These are phyloP conservation scores for Pimpla rufipes DNA, from an alignment of 2,888 invertebrate genomes.

Conservation along the genomic window DNA sequence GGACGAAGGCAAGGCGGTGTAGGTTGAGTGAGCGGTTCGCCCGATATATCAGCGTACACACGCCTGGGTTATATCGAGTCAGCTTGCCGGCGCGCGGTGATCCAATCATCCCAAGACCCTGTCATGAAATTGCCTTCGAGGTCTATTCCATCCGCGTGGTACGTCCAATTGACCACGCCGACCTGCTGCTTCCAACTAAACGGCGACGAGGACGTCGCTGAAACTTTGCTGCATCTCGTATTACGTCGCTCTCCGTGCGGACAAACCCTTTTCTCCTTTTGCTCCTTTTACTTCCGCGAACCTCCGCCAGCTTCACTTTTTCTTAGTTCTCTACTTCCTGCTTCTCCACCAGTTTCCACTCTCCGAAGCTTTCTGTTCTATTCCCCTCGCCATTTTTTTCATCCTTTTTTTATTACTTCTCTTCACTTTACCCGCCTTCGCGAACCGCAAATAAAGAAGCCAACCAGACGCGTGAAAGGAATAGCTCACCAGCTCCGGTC, in stretches of 20 bases:
- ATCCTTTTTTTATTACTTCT: slow-evolving; percentile 28
- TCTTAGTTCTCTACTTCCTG: slow-evolving; percentile 29
- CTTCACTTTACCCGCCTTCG: slow-evolving; percentile 9
- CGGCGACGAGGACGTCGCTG: slow-evolving; percentile 65
- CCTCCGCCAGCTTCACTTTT: slow-evolving; percentile 14
- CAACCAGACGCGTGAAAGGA: slow-evolving; percentile 25
- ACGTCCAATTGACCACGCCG: slow-evolving; percentile 80
- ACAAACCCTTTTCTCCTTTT: slow-evolving; percentile 58
- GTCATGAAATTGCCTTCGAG: slow-evolving; percentile 83
- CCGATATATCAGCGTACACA: slow-evolving; percentile 29
- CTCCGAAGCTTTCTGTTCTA: slow-evolving; percentile 25
- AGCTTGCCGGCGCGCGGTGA: slow-evolving; percentile 75
- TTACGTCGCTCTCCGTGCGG: slow-evolving; percentile 73
- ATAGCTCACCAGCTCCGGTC: slow-evolving; percentile 31
- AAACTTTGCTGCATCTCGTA: slow-evolving; percentile 82
- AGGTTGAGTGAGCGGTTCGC: slow-evolving; percentile 7
- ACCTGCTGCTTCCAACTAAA: slow-evolving; percentile 67
- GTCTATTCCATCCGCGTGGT: slow-evolving; percentile 82
- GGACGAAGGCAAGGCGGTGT: slow-evolving; percentile 20
- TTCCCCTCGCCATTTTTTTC: slow-evolving; percentile 6
- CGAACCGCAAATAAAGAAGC: slow-evolving; percentile 32
- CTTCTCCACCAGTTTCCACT: slow-evolving; percentile 17
- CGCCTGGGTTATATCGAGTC: slow-evolving; percentile 80
- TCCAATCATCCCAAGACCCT: slow-evolving; percentile 84
- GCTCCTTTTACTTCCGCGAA: slow-evolving; percentile 38